These are phyloP conservation scores for Rhinoptilus africanus DNA, from an alignment of 2,113 vertebrate genomes.

Conservation along the genomic window DNA sequence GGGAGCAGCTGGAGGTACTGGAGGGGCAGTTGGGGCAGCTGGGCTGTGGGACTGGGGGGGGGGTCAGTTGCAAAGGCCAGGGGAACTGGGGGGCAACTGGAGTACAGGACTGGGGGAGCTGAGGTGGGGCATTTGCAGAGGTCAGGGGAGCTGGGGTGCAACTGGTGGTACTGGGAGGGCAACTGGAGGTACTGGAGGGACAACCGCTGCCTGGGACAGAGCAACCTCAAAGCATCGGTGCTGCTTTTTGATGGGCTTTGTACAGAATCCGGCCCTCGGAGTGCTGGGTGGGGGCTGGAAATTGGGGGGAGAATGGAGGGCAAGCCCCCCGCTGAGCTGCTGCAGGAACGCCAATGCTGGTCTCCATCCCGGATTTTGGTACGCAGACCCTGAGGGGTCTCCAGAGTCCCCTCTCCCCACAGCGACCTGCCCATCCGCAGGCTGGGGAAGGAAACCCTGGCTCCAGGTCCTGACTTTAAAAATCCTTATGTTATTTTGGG, in stretches of 20 bases:
- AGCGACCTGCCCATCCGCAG: rapidly evolving
- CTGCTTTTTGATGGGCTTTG: neutral
- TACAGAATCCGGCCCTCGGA: neutral
- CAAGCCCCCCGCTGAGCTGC: rapidly evolving
- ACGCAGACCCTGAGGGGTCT: neutral
- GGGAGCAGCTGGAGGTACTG: neutral
- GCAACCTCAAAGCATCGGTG: neutral
- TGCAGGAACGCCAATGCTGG: rapidly evolving
- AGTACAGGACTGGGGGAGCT: neutral
- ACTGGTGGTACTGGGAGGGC: no score
- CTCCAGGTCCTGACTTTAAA: neutral
- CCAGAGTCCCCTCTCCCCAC: rapidly evolving
- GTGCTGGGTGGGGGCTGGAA: neutral
- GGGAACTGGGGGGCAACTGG: neutral
- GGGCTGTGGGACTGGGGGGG: no score
- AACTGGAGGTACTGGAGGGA: neutral
- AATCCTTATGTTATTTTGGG: neutral
- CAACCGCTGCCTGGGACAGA: neutral
- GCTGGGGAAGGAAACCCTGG: neutral
- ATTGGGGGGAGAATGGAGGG: rapidly evolving
- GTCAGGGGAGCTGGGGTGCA: neutral
- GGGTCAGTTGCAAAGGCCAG: no score
- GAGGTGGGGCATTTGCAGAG: neutral
- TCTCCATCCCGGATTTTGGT: neutral
- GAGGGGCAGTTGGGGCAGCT: no score